phyloP scores from a whole-genome alignment of 2,797 vertebrate species.

The Cynodonichthys magdalenae region DNA sequence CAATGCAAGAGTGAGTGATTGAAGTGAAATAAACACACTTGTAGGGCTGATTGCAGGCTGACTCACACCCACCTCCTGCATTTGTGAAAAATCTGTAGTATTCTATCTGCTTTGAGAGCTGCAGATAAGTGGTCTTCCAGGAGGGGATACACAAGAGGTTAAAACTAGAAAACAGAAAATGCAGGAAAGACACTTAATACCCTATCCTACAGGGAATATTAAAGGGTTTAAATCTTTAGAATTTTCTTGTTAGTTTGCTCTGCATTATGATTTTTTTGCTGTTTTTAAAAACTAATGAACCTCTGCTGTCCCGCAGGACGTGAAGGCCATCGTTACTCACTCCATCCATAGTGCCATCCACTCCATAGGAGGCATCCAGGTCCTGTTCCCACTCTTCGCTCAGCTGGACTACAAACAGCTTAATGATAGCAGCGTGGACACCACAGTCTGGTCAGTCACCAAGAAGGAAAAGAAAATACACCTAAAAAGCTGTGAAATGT shows the following conservation, averaged over 20 bases:
- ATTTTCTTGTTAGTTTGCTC: not conserved
- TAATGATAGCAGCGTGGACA: conserved; percentile 94
- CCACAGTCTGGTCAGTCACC: conserved; percentile 90
- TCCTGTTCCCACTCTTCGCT: conserved; percentile 95
- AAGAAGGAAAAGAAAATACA: not conserved
- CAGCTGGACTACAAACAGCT: conserved; percentile 95
- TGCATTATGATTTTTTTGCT: not conserved
- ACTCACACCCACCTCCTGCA: conserved; percentile 5
- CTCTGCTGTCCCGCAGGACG: conserved; percentile 81
- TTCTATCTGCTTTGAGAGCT: not conserved
- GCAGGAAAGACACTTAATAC: not conserved
- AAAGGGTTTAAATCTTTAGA: not conserved
- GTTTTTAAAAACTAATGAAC: conserved; percentile 20
- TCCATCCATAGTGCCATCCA: conserved; percentile 98
- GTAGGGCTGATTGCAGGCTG: conserved; percentile 22
- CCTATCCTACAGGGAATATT: not conserved
- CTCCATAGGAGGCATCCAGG: conserved; percentile 96
- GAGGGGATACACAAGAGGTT: not conserved
- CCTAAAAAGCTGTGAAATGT: too few relatives aligned
- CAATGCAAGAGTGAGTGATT: conserved; percentile 17
- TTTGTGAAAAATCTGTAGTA: conserved; percentile 10
- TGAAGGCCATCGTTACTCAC: conserved; percentile 98
- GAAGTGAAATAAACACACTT: conserved; percentile 18
- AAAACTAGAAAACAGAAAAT: not conserved
- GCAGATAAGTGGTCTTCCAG: not conserved